Percentiles rank a stretch among this genome's conserved stretches.
phyloP scores from a whole-genome alignment of 1,140 invertebrate genomes.

The Apis mellifera region Amel_HAv3.1 CM009936.2:13967501-13968000 shows the following conservation, averaged over 20 bases:
- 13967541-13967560: slow-evolving; percentile 33
- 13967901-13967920: slow-evolving; percentile 47
- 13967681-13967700: too few relatives aligned
- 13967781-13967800: slow-evolving; percentile 67
- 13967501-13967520: not conserved
- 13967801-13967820: slow-evolving; percentile 77
- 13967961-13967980: slow-evolving; percentile 21
- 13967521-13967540: slow-evolving; percentile 15
- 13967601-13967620: too few relatives aligned
- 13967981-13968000: slow-evolving; percentile 49
- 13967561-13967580: not conserved
- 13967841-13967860: slow-evolving; percentile 63
- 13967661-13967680: too few relatives aligned
- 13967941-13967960: slow-evolving; percentile 6
- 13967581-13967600: not conserved
- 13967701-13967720: too few relatives aligned
- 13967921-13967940: slow-evolving; percentile 1
- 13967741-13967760: too few relatives aligned
- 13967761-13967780: slow-evolving; percentile 58
- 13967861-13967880: not conserved
- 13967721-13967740: too few relatives aligned
- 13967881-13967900: slow-evolving; percentile 8
- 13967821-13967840: slow-evolving; percentile 75
- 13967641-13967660: too few relatives aligned
- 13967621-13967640: too few relatives aligned